Conservation (phyloP, 1,140 invertebrate species). For the Drosophila ficusphila region DNA sequence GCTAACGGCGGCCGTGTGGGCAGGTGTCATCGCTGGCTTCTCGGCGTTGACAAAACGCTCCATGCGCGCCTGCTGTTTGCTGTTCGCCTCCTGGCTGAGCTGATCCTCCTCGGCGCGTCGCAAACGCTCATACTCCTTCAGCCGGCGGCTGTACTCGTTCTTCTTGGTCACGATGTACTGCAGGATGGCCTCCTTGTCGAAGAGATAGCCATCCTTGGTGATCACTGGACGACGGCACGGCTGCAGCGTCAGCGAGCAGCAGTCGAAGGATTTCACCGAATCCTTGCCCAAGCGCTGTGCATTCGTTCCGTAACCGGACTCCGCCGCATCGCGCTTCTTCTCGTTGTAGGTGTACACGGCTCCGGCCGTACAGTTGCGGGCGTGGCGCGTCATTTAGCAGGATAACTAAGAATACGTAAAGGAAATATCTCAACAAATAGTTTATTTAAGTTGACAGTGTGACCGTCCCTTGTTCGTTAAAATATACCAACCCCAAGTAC, state of each 20-base stretch:
- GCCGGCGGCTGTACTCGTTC: slow-evolving; percentile 93
- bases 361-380: slow-evolving; percentile 98
- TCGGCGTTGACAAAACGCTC: slow-evolving; percentile 90
- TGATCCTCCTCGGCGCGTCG: slow-evolving; percentile 89
- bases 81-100: slow-evolving; percentile 80
- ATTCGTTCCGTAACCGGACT: slow-evolving; percentile 96
- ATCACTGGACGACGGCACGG: slow-evolving; percentile 86
- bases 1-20: slow-evolving; percentile 42
- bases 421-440: background rate
- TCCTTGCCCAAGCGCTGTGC: slow-evolving; percentile 93
- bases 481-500: background rate
- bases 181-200: slow-evolving; percentile 98
- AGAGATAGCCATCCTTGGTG: slow-evolving; percentile 95
- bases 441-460: slow-evolving; percentile 13
- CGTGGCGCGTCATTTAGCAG: slow-evolving; percentile 95
- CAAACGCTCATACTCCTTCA: slow-evolving; percentile 97
- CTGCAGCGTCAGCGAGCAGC: slow-evolving; percentile 98
- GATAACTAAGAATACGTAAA: too few relatives aligned
- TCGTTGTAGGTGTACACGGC: slow-evolving; percentile 99
- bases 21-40: slow-evolving; percentile 65
- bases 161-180: slow-evolving; percentile 98
- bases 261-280: slow-evolving; percentile 99
- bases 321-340: slow-evolving; percentile 97
- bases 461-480: background rate
- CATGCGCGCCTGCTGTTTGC: slow-evolving; percentile 88